A percentile compares a stretch with the other conserved stretches of the same genome.
Evolutionary conservation across 1,140 invertebrate species (phyloP).

Genomic region (Penaeus japonicus): DNA sequence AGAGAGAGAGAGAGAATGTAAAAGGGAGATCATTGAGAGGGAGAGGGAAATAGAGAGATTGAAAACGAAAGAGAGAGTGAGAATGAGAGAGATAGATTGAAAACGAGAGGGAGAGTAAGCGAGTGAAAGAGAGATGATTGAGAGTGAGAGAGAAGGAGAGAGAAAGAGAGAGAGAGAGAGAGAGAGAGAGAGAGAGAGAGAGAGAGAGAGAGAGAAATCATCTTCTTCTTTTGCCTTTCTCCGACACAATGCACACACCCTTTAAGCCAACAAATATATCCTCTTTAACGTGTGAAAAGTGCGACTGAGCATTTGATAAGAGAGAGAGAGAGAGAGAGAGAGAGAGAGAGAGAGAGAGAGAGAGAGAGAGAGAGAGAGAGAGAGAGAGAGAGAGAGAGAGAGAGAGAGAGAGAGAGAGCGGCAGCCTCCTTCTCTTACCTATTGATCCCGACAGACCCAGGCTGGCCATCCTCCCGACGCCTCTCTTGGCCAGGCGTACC

Average conservation of each 20-base stretch:
- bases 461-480: constrained; percentile 34
- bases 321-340: background rate
- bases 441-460: constrained; percentile 46
- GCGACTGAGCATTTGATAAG: too few relatives aligned
- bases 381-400: background rate
- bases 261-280: too few relatives aligned
- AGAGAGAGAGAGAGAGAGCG: background rate
- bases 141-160: background rate
- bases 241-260: too few relatives aligned
- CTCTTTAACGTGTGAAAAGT: too few relatives aligned
- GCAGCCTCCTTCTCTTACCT: constrained; percentile 16
- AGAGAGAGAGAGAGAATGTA: background rate
- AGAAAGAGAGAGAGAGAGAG: background rate
- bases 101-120: background rate
- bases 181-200: background rate
- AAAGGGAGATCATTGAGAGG: background rate
- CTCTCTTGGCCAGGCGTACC: constrained; percentile 19
- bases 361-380: background rate
- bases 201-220: background rate
- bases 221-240: too few relatives aligned
- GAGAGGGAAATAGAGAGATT: background rate
- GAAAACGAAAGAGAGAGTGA: background rate
- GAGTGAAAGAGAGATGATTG: background rate
- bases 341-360: background rate
- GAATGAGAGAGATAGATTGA: background rate